These are phyloP conservation scores for Chunga burmeisteri DNA, from an alignment of 2,113 vertebrate genomes.

Conservation along the genomic window DNA sequence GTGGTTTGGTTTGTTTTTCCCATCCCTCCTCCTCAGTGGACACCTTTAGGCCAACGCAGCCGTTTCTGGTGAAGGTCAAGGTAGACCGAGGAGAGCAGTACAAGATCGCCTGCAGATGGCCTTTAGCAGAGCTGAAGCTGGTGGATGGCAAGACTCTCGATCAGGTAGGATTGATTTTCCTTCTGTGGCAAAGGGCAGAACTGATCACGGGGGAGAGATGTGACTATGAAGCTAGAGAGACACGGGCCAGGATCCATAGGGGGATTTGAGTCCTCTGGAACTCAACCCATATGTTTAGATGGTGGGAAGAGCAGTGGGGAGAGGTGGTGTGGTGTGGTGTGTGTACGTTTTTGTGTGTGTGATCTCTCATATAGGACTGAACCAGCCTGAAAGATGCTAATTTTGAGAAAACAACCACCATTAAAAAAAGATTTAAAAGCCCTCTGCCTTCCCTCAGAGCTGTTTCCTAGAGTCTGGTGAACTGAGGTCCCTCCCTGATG, in stretches of 20 bases:
- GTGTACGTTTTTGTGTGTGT: neutral
- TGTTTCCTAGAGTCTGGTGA: neutral
- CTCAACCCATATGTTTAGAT: neutral
- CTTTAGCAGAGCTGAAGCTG: slow-evolving; percentile 34
- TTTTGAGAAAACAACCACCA: neutral
- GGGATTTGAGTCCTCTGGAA: neutral
- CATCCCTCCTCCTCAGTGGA: neutral
- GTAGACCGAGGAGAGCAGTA: slow-evolving; percentile 17
- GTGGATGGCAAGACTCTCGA: slow-evolving; percentile 37
- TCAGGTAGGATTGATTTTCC: neutral
- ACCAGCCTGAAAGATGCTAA: neutral
- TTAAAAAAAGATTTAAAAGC: neutral
- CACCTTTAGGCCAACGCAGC: neutral
- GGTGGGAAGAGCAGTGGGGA: neutral
- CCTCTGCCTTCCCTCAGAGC: neutral
- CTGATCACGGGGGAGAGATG: neutral
- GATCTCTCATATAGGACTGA: neutral
- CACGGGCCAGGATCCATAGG: neutral
- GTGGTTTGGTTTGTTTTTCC: neutral
- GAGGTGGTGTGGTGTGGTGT: too few species aligned
- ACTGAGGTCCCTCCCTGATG: neutral
- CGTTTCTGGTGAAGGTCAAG: slow-evolving; percentile 25
- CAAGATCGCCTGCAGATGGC: slow-evolving; percentile 15
- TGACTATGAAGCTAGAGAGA: neutral
- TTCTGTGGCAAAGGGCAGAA: neutral